These are phyloP conservation scores for Drosophila gaucha DNA, from an alignment of 2,888 invertebrate genomes.

Conservation along the genomic window DNA sequence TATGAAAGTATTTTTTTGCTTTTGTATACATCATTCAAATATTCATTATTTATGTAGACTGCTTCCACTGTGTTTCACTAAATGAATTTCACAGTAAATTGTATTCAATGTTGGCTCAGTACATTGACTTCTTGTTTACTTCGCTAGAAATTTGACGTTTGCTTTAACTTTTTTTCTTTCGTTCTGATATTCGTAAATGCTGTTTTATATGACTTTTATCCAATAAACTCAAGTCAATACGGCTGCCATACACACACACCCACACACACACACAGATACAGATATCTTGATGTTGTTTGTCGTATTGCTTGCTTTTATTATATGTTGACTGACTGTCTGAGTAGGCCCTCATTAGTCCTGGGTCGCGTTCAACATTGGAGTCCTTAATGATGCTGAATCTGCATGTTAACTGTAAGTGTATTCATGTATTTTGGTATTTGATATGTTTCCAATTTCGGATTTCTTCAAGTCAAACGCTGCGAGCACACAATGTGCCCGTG, in stretches of 20 bases:
- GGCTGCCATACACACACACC: slow-evolving; percentile 1
- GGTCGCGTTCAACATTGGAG: not conserved
- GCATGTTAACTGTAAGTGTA: slow-evolving; percentile 36
- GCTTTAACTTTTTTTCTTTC: slow-evolving; percentile 12
- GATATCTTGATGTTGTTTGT: slow-evolving; percentile 22
- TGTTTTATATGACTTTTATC: slow-evolving; percentile 24
- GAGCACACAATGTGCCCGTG: slow-evolving; percentile 41
- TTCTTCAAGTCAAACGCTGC: slow-evolving; percentile 23
- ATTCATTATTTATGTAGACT: slow-evolving; percentile 23
- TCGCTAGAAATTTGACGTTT: slow-evolving; percentile 30
- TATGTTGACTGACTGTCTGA: slow-evolving; percentile 73
- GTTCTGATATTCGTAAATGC: not conserved
- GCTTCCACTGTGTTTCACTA: slow-evolving; percentile 9
- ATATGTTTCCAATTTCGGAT: slow-evolving; percentile 20
- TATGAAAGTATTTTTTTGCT: not conserved
- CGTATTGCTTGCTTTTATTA: slow-evolving; percentile 35
- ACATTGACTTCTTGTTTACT: slow-evolving; percentile 46
- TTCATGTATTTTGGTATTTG: slow-evolving; percentile 8
- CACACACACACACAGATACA: slow-evolving; percentile 14
- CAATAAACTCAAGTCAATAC: slow-evolving; percentile 28
- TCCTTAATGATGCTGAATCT: slow-evolving; percentile 33
- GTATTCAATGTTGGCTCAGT: slow-evolving; percentile 33
- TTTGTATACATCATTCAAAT: slow-evolving; percentile 6
- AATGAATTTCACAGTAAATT: slow-evolving; percentile 35
- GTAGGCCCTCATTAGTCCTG: slow-evolving; percentile 18